Base-by-base conservation (phyloP, 2,888 invertebrate genomes). In the Imbricaverruca yamaguchii region DNA sequence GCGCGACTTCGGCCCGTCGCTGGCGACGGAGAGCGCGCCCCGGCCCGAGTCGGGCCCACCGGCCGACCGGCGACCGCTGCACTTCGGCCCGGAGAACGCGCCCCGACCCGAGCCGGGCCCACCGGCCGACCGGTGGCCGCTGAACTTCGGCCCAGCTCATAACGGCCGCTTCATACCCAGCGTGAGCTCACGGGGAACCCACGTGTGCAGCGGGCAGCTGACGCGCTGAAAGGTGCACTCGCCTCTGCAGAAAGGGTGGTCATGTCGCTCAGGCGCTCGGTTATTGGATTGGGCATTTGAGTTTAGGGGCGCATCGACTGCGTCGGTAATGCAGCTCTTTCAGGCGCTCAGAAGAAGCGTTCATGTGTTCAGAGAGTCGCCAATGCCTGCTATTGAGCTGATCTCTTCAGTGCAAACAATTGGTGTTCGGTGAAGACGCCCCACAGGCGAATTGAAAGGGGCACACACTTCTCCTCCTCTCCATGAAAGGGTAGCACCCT, bases 81-180 rank as follows among this genome's bases (percentile, higher is more conserved):
- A 39, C 39, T 39, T 39, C 77, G 65, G 57, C 39, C 21, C 63
- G 80, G 25, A 79, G 78, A 57, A 18, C 10, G 9, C 74, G 56
- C n/a, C 39, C 77, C 13, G 78, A 65, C 23, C 82, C 78, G 0
- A 63, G 63, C 6, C 77, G 59, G 56, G 78, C 79, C 80, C 65
- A 25, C n/a, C 59, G 78, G 78, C 39, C 53, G 23, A 63, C 77
- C 8, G 61, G 74, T 65, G 67, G 81, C 56, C 23, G 9, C 15
- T 69, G 15, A 0, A 69, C 39, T 69, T 69, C 39, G 69, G 69
- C 23, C 69, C 69, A 39, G 2, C 69, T 12, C 39, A 69, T 15
- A 39, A 39, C 69, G 25, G 7, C 3, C 61, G 69, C 69, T 69
- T 69, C 69, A 25, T 15, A 15, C 69, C 69, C 39, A 39, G 69